Percentiles rank a stretch among this genome's conserved stretches.
Conservation (phyloP, 2,113 vertebrate genomes). For the Aldabrachelys gigantea region DNA sequence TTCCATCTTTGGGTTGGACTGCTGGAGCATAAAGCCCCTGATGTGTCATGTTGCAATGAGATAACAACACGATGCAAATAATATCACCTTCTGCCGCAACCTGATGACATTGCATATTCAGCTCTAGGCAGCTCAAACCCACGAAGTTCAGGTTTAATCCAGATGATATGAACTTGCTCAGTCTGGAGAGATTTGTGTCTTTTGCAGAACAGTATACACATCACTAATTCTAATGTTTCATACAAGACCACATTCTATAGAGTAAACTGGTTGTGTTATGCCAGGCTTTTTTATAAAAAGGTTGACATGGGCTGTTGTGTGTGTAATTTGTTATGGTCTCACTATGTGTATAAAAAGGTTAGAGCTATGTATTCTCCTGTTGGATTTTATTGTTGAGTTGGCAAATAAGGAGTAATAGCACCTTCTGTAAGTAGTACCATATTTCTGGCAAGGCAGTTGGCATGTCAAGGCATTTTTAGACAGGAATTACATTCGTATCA, state of each 20-base stretch:
- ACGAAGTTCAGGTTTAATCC: background rate
- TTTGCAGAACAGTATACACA: background rate
- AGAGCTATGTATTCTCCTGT: background rate
- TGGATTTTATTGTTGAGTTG: background rate
- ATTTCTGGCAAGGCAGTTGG: conserved; percentile 8
- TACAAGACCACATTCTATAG: background rate
- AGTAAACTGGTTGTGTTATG: background rate
- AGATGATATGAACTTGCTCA: background rate
- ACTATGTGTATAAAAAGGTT: background rate
- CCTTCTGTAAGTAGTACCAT: background rate
- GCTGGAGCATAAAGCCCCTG: conserved; percentile 34
- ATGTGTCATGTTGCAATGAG: background rate
- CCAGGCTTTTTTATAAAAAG: background rate
- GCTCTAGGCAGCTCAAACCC: background rate
- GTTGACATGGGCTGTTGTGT: accelerated
- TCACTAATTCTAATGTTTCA: background rate
- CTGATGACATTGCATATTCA: background rate
- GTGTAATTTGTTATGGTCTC: background rate
- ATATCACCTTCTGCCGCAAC: background rate
- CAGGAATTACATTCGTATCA: conserved; percentile 38
- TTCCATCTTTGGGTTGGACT: conserved; percentile 49
- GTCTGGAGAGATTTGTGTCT: background rate
- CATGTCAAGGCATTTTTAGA: conserved; percentile 21
- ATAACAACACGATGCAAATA: background rate
- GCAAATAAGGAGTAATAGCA: background rate